Conservation (phyloP, 1,140 invertebrate species). For the Heliconius eleuchia region DNA sequence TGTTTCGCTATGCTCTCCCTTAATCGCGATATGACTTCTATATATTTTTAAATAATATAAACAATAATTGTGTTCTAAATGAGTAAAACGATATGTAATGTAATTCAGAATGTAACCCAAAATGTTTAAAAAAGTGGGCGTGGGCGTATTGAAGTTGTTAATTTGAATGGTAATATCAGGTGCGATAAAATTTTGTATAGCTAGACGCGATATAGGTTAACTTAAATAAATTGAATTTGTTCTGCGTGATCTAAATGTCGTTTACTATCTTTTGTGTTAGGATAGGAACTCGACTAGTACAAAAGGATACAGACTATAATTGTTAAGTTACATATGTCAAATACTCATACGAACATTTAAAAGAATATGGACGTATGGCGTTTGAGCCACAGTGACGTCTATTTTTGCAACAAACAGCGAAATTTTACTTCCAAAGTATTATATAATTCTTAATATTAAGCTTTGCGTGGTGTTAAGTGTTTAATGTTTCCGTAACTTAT, state of each 20-base stretch:
- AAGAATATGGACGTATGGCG: not conserved
- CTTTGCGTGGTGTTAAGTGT: slow-evolving; percentile 32
- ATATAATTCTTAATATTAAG: slow-evolving; percentile 18
- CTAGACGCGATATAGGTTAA: not conserved
- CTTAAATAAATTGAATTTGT: not conserved
- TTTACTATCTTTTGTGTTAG: not conserved
- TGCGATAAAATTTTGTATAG: not conserved
- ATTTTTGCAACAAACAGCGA: slow-evolving; percentile 4
- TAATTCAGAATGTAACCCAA: not conserved
- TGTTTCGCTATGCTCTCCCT: not conserved
- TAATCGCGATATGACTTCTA: not conserved
- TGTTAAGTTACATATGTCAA: slow-evolving; percentile 22
- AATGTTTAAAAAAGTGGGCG: not conserved
- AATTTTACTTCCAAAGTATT: slow-evolving; percentile 8
- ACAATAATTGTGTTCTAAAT: not conserved
- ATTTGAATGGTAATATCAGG: not conserved
- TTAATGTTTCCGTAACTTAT: slow-evolving; percentile 33
- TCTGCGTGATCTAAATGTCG: not conserved
- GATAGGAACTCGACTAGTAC: slow-evolving; percentile 29
- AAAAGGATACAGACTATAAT: slow-evolving; percentile 35
- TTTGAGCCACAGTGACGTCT: not conserved
- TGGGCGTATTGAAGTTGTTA: not conserved
- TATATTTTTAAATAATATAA: not conserved
- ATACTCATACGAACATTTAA: not conserved
- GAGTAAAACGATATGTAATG: not conserved